phyloP scores from a whole-genome alignment of 2,113 vertebrate species.

The Bostrychus sinensis region DNA sequence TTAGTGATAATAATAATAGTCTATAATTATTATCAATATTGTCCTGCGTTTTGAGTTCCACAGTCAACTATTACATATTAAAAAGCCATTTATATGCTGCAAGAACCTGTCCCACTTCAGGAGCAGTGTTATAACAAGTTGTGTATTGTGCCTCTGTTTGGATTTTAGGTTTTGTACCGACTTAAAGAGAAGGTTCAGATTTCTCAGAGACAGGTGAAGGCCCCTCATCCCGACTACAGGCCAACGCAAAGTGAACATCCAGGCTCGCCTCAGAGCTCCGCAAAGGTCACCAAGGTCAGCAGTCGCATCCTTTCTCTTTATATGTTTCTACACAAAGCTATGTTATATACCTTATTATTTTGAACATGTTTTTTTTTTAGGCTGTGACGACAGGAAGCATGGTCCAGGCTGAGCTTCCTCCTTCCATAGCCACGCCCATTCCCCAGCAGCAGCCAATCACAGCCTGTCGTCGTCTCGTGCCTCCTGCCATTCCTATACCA shows the following conservation, averaged over 20 bases:
- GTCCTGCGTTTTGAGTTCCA: too few species aligned
- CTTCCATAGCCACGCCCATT: conserved; percentile 76
- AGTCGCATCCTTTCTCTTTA: accelerated
- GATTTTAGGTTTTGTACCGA: conserved; percentile 88
- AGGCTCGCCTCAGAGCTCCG: conserved; percentile 65
- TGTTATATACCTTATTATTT: accelerated
- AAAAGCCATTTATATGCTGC: too few species aligned
- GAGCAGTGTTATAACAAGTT: background rate
- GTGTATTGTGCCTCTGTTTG: background rate
- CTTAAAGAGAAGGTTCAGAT: conserved; percentile 90
- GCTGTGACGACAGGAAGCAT: conserved; percentile 79
- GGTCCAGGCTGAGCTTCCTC: conserved; percentile 86
- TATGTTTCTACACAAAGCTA: background rate
- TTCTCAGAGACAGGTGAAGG: conserved; percentile 87
- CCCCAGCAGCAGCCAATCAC: conserved; percentile 60
- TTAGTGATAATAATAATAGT: too few species aligned
- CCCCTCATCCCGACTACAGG: conserved; percentile 82
- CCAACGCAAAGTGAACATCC: conserved; percentile 78
- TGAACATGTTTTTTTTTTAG: conserved; percentile 33
- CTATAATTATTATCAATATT: too few species aligned
- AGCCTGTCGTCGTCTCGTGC: conserved; percentile 52
- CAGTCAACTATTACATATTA: too few species aligned
- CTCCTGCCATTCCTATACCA: conserved; percentile 40
- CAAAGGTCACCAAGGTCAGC: conserved; percentile 66
- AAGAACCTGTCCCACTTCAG: too few species aligned